These are phyloP conservation scores for Smithornis capensis DNA, from an alignment of 2,113 vertebrate genomes.

Conservation along the genomic window DNA sequence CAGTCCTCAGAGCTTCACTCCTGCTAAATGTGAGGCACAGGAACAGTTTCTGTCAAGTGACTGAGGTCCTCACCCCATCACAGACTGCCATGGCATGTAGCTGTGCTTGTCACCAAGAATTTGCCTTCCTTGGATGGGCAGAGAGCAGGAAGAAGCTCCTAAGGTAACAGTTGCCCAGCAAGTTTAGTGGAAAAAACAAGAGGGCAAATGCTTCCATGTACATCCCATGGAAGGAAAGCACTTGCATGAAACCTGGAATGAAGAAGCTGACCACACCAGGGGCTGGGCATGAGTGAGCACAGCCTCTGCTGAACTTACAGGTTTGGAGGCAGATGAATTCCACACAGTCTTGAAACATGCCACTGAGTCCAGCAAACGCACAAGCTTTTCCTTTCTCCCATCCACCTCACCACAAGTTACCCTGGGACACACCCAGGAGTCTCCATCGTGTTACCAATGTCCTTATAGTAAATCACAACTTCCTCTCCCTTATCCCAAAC, in stretches of 20 bases:
- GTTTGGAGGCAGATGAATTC: background rate
- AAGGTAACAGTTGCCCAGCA: background rate
- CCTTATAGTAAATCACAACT: accelerated
- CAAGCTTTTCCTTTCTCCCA: background rate
- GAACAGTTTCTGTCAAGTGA: background rate
- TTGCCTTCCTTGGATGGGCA: background rate
- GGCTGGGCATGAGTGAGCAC: background rate
- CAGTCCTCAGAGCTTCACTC: background rate
- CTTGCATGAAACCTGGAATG: background rate
- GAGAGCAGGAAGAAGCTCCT: background rate
- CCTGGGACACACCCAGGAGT: background rate
- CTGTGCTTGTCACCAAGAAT: background rate
- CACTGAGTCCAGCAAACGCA: background rate
- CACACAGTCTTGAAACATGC: background rate
- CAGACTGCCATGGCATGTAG: accelerated
- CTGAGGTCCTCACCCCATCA: background rate
- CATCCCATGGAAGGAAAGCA: background rate
- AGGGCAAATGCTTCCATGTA: background rate
- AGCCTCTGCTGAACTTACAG: background rate
- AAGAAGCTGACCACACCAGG: background rate
- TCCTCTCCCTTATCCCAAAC: background rate
- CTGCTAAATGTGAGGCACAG: background rate
- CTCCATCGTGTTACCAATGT: background rate
- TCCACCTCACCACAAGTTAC: background rate
- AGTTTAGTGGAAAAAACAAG: background rate